These are phyloP conservation scores for Muntiacus reevesi DNA, from an alignment of 2,113 vertebrate genomes.

Conservation along the genomic window DNA sequence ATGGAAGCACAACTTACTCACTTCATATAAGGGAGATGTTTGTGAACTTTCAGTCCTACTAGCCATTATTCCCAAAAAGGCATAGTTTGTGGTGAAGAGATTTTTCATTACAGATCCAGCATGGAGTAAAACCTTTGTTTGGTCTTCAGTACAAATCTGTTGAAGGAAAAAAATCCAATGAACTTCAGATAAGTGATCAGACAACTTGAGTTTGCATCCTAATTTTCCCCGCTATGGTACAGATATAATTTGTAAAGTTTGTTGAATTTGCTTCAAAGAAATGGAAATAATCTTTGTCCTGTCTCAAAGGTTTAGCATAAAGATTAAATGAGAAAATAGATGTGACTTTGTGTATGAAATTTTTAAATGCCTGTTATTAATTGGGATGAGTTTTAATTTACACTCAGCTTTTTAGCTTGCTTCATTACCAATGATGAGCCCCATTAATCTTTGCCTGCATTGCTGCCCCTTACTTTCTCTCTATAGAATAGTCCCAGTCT, in stretches of 20 bases:
- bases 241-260: background rate
- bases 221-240: background rate
- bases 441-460: background rate
- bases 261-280: background rate
- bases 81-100: background rate
- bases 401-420: background rate
- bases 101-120: background rate
- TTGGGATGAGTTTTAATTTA: background rate
- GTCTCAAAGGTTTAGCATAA: background rate
- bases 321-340: background rate
- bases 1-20: background rate
- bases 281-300: background rate
- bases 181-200: background rate
- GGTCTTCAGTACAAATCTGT: background rate
- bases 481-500: background rate
- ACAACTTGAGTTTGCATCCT: background rate
- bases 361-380: background rate
- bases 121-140: background rate
- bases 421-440: background rate
- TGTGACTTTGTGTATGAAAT: background rate
- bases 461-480: background rate
- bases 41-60: background rate
- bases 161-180: background rate
- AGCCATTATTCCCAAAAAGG: background rate
- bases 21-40: background rate